Conservation (phyloP, 2,113 vertebrate genomes). For the Alouatta palliata region DNA sequence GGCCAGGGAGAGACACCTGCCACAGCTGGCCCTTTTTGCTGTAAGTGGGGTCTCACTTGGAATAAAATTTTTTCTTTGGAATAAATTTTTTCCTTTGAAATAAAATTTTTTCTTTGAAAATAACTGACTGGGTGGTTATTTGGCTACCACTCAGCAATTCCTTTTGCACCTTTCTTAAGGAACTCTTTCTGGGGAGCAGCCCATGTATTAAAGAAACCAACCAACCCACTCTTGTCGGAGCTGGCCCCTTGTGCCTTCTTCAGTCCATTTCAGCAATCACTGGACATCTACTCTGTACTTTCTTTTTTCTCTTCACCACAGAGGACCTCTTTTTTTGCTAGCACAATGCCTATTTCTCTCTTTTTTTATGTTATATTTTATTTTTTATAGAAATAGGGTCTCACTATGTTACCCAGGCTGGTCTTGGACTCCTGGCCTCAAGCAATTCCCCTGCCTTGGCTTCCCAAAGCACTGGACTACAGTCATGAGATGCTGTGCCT, state of each 20-base stretch:
- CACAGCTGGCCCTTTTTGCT: background rate
- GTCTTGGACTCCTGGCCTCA: no score
- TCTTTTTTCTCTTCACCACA: background rate
- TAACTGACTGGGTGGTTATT: conserved; percentile 37
- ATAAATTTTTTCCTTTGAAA: conserved; percentile 35
- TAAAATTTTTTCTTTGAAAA: conserved; percentile 70
- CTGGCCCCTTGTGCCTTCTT: background rate
- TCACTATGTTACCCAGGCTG: no score
- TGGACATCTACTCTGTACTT: background rate
- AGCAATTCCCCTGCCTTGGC: no score
- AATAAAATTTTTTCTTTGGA: conserved; percentile 72
- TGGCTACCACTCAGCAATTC: background rate
- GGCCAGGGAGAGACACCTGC: conserved; percentile 52
- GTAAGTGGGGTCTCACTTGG: conserved; percentile 37
- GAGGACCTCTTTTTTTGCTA: background rate
- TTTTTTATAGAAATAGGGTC: no score
- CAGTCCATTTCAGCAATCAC: background rate
- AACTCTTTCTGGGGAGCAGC: background rate
- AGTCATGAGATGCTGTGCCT: no score
- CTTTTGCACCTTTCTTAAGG: background rate
- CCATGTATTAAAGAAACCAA: background rate
- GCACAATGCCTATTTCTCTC: background rate
- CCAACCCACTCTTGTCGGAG: no score
- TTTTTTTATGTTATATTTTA: no score
- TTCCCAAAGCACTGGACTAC: no score